Conservation (phyloP, 2,113 vertebrate genomes). For the Cynopterus brachyotis region DNA sequence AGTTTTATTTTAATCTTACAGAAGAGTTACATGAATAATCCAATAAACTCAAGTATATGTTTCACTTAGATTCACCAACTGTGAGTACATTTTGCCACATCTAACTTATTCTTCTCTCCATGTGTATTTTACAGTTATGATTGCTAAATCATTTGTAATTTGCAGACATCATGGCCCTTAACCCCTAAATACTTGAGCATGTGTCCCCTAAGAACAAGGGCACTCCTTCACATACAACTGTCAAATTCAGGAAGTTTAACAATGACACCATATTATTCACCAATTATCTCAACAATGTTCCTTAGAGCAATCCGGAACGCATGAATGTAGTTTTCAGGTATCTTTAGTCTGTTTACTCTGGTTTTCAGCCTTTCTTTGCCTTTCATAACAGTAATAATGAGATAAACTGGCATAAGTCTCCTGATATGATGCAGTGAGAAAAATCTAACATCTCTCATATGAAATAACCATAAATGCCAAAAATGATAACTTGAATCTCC, state of each 20-base stretch:
- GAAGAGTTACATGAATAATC: slow-evolving; percentile 12
- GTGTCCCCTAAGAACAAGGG: neutral
- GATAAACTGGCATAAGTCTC: neutral
- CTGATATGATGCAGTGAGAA: neutral
- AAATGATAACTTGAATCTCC: neutral
- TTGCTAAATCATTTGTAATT: neutral
- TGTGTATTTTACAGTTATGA: neutral
- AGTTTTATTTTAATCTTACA: neutral
- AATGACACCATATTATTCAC: neutral
- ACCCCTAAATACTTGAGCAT: neutral
- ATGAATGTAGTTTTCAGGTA: no score
- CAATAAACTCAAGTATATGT: neutral
- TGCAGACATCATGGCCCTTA: neutral
- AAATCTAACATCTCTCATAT: neutral
- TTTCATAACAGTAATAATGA: neutral
- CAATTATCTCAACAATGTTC: neutral
- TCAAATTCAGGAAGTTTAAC: neutral
- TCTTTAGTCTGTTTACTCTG: neutral
- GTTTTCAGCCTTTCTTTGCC: neutral
- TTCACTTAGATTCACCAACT: neutral
- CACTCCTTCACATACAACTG: neutral
- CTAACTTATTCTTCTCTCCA: neutral
- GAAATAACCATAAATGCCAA: neutral
- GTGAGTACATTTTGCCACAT: neutral
- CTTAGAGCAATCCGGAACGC: neutral